phyloP scores from a whole-genome alignment of 2,113 vertebrate species.

The Paramormyrops kingsleyae region DNA sequence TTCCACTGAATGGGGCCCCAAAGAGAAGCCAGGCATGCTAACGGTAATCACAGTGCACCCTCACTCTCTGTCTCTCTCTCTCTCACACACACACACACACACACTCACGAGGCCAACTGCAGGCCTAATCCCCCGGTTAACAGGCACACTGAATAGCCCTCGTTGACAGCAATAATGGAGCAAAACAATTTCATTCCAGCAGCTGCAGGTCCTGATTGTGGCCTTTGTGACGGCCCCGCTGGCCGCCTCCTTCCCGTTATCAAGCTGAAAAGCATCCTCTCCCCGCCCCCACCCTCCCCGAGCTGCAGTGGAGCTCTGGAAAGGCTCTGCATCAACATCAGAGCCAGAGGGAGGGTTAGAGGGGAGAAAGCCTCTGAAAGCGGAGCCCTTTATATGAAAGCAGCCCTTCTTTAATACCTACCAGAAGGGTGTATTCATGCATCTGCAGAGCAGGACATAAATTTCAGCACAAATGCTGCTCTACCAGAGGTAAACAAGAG shows the following conservation, averaged over 20 bases:
- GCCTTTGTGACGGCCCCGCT: conserved; percentile 1
- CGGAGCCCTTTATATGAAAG: neutral
- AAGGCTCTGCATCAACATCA: neutral
- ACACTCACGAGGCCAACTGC: neutral
- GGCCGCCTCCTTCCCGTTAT: neutral
- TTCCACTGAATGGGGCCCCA: neutral
- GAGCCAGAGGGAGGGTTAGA: neutral
- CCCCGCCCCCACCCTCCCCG: neutral
- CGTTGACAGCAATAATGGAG: conserved; percentile 29
- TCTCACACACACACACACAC: neutral
- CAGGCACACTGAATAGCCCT: conserved; percentile 22
- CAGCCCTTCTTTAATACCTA: neutral
- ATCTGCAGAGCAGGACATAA: neutral
- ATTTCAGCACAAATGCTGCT: neutral
- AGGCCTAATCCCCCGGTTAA: conserved; percentile 24
- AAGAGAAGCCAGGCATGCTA: neutral
- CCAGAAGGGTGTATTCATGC: neutral
- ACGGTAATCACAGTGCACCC: conserved; percentile 23
- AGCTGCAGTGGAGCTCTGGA: neutral
- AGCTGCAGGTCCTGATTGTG: conserved; percentile 17
- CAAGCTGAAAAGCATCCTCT: conserved; percentile 6
- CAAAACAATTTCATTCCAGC: conserved; percentile 18
- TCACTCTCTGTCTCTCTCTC: neutral
- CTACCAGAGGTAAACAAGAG: neutral
- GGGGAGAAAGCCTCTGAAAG: neutral